Base-by-base conservation (phyloP, 2,888 invertebrate species). In the Leptarthrus brevirostris region DNA sequence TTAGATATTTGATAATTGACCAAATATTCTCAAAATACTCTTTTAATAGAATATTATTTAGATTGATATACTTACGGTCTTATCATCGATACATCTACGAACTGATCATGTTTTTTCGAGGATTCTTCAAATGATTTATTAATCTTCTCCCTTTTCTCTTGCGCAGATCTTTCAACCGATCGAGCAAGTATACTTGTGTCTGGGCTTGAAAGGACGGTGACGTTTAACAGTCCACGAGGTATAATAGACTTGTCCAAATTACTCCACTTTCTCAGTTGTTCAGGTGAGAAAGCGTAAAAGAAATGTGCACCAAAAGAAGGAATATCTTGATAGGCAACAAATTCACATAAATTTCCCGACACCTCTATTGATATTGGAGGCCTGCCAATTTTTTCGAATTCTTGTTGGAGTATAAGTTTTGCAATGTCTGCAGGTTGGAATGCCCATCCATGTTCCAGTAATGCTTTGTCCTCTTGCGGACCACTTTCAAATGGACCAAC, bases 261-360 rank as follows among this genome's bases (percentile, higher is more conserved):
- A 14, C 81, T 79, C 86, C 86, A 87, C 44, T 79, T 80, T 6
- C 81, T 77, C n/a, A 87, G 74, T 0, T 86, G 85, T 74, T 86
- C 83, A 26, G 80, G 83, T 12, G 86, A 86, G 49, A 85, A 79
- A 0, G 87, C 87, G 76, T 86, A 87, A 77, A 84, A 87, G 18
- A 83, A 86, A 72, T 87, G 87, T 10, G 86, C 82, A 0, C 87
- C 87, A 79, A 86, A 87, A 76, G 85, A 82, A 26, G 86, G 86
- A 66, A 87, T 86, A 76, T 86, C 84, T 78, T 87, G 87, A 14
- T 85, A 82, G 1, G 86, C 85, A 0, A 83, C 84, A 79, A 85
- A 87, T 78, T 87, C 86, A 61, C 82, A 79, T 12, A 85, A 78
- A 78, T 86, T 85, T 3, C 85, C 80, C 0, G 85, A 85, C 77